Base-by-base conservation (phyloP, 2,113 vertebrate genomes). In the Sebastes schlegelii region DNA sequence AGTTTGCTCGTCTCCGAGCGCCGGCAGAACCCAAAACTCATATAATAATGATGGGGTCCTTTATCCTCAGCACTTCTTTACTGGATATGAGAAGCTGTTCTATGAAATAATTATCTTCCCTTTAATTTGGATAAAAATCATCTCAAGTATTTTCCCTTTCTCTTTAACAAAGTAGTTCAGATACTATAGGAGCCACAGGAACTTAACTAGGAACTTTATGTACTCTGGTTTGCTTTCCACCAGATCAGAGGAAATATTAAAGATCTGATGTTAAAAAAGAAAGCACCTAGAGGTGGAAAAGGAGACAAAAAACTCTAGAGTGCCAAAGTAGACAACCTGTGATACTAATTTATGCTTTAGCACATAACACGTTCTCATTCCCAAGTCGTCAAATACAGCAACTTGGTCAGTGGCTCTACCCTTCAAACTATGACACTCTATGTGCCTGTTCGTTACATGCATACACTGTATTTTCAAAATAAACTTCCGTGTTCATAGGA, bases 31-130 rank as follows among this genome's bases (percentile, higher is more conserved):
- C 46, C 16, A 63, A 23, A 64, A 42, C 68, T 83, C 79, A 55
- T 66, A 73, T 60, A 64, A 68, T 57, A 60, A 77, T 69, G 49
- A 82, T 21, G 54, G 17, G 21, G 17, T 5, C 21, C 19, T 40
- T 86, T 45, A 79, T 75, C 49, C 9, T 58, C 23, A 17, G 19
- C n/a, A 17, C 46, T 66, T 57, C 65, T 88, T 51, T 48, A 51
- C 58, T 58, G 19, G 52, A 42, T 23, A 52, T 55, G 12, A 83
- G 4, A 63, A 6, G 14, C 12, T 65, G 70, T 46, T 55, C 14
- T 23, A 19, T 42, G 23, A 8, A 52, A 64, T 46, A 40, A 5
- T 58, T 49, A 0, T 61, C 34, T n/a, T 21, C 2, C 5, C 3
- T 66, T 54, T 19, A 23, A 57, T 69, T 46, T 14, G 13, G 52